A percentile compares a stretch with the other conserved stretches of the same genome.
phyloP scores from a whole-genome alignment of 2,888 invertebrate genomes.

The Octonoba sinensis region DNA sequence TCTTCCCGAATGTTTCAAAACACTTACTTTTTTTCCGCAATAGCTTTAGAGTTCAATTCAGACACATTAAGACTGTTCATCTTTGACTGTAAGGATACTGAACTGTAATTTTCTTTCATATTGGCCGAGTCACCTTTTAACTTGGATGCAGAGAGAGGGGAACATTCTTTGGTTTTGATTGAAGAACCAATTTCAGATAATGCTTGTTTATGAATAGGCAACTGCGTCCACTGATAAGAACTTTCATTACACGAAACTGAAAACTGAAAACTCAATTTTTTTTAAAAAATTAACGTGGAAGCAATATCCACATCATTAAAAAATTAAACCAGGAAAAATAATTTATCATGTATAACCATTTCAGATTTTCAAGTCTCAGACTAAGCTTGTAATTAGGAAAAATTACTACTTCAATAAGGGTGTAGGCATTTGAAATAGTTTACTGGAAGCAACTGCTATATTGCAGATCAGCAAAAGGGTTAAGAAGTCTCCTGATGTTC shows the following conservation, averaged over 20 bases:
- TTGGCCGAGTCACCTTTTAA: slow-evolving; percentile 23
- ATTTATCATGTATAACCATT: too few relatives aligned
- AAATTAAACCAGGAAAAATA: too few relatives aligned
- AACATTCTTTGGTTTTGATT: slow-evolving; percentile 15
- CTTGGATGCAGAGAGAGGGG: slow-evolving; percentile 13
- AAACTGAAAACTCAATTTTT: not conserved
- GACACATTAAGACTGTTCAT: slow-evolving; percentile 39
- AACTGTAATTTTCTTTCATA: slow-evolving; percentile 36
- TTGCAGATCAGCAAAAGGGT: too few relatives aligned
- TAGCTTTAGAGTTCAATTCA: slow-evolving; percentile 10
- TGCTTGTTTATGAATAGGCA: not conserved
- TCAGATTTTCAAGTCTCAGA: too few relatives aligned
- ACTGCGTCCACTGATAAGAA: not conserved
- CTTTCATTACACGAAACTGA: slow-evolving; percentile 2
- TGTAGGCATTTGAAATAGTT: too few relatives aligned
- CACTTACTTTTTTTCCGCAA: slow-evolving; percentile 22
- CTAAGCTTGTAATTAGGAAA: too few relatives aligned
- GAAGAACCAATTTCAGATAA: slow-evolving; percentile 1
- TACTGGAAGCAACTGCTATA: too few relatives aligned
- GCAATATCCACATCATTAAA: not conserved
- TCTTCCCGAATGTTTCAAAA: too few relatives aligned
- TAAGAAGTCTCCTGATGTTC: too few relatives aligned
- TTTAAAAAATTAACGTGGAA: not conserved
- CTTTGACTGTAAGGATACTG: slow-evolving; percentile 32
- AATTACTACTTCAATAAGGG: too few relatives aligned